Base-by-base conservation (phyloP, 2,113 vertebrate species). In the Grallaria varia region DNA sequence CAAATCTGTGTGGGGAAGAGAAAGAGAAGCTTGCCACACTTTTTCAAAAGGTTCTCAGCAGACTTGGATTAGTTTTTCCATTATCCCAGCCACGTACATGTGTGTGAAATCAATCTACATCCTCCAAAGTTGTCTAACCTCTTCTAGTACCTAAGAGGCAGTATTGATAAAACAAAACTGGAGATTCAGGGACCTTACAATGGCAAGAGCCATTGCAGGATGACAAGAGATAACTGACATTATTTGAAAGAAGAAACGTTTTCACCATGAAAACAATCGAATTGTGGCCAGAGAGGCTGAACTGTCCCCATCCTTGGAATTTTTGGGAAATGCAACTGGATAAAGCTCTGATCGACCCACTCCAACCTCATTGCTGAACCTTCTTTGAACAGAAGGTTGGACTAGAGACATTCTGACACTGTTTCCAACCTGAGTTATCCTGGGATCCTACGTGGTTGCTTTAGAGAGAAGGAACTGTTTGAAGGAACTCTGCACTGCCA, bases 31-130 rank as follows among this genome's bases (percentile, higher is more conserved):
- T 83, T 73, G 31, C 19, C 6, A 25, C 11, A 45, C 5, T 53
- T 73, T 90, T 90, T 87, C 15, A 53, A 45, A 84, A 94, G 7
- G 21, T 83, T 83, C 45, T 45, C 40, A 23, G 66, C 18, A 60
- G 59, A 30, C 25, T 69, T 73, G 42, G 16, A 45, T 73, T 58
- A 6, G 6, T 55, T 93, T 93, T 92, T 85, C 50, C 23, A 45
- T 62, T 66, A 53, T 69, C 21, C 42, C 28, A 64, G 19, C 5
- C 8, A 9, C 1, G 1, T 1, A 0, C 9, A 14, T 4, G 13
- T 17, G 10, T 64, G 22, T 49, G 45, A 88, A 94, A 92, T 66
- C 40, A 42, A 33, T 69, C 35, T 42, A 10, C n/a, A 45, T 55
- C 31, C 25, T 87, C 22, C 45, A 58, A 8, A 15, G 27, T 8